A percentile compares a stretch with the other conserved stretches of the same genome.
Conservation (phyloP, 2,888 invertebrate genomes). For the Pollenia labialis region DNA sequence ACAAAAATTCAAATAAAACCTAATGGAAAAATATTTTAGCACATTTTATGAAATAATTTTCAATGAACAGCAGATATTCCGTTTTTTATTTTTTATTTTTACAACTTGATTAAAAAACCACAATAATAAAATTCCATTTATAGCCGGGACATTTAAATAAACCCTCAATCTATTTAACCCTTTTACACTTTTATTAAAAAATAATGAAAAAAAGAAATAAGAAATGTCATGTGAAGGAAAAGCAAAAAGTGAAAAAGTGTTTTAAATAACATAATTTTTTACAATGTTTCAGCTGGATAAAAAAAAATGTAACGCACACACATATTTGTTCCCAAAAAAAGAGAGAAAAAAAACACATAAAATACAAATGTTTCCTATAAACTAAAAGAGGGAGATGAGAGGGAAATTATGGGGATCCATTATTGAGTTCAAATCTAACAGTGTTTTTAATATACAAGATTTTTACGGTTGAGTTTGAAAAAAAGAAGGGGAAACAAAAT, state of each 20-base stretch:
- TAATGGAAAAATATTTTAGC: constrained; percentile 1
- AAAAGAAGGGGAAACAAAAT: constrained; percentile 23
- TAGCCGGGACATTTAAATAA: constrained; percentile 59
- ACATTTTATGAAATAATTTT: constrained; percentile 8
- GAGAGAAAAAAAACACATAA: constrained; percentile 43
- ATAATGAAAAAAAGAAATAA: background rate
- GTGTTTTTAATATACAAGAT: constrained; percentile 14
- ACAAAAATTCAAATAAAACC: constrained; percentile 7
- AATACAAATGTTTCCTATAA: constrained; percentile 58
- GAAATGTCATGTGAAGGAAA: constrained; percentile 34
- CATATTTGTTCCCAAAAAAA: background rate
- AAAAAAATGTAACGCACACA: constrained; percentile 3
- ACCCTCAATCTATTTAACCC: constrained; percentile 50
- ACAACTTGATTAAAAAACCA: constrained; percentile 68
- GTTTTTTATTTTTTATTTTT: constrained; percentile 33
- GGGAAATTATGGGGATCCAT: constrained; percentile 40
- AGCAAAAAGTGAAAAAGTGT: constrained; percentile 24
- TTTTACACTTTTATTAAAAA: constrained; percentile 53
- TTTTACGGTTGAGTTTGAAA: background rate
- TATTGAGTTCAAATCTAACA: constrained; percentile 46
- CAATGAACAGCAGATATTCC: constrained; percentile 7
- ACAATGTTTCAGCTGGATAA: constrained; percentile 47
- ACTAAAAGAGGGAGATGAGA: constrained; percentile 8
- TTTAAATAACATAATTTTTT: constrained; percentile 57
- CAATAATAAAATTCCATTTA: constrained; percentile 55